A percentile compares a stretch with the other conserved stretches of the same genome.
phyloP scores from a whole-genome alignment of 2,113 vertebrate genomes.

The Percina caprodes region DNA sequence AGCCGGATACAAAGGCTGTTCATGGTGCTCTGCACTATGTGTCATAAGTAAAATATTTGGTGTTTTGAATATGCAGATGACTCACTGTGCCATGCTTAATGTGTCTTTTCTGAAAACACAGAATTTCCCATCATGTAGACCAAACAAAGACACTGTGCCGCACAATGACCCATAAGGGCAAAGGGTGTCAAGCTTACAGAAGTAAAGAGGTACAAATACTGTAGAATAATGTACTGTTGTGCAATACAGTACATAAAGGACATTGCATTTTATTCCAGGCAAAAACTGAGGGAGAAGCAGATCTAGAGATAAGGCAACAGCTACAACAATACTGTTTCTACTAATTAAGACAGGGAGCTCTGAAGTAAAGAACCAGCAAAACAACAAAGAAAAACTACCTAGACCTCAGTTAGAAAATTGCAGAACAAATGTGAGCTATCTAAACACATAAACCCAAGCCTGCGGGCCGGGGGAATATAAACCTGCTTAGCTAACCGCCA shows the following conservation, averaged over 20 bases:
- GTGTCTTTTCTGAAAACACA: background rate
- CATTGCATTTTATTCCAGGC: background rate
- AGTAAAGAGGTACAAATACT: background rate
- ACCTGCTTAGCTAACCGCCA: conserved; percentile 60
- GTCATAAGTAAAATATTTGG: conserved; percentile 27
- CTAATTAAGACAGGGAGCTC: conserved; percentile 27
- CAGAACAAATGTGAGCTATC: conserved; percentile 69
- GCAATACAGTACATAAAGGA: background rate
- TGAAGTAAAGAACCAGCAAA: conserved; percentile 9
- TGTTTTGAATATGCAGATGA: conserved; percentile 13
- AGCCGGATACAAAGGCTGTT: conserved; percentile 5
- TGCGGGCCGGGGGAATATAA: conserved; percentile 66
- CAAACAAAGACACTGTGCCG: background rate
- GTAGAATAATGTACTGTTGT: background rate
- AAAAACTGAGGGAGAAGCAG: background rate
- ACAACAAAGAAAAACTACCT: conserved; percentile 34
- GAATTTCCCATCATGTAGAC: conserved; percentile 6
- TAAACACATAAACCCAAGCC: conserved; percentile 82
- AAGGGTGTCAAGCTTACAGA: background rate
- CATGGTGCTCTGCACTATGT: conserved; percentile 8
- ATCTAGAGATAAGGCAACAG: background rate
- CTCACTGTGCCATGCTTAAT: background rate
- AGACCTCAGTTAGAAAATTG: conserved; percentile 39
- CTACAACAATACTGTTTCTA: conserved; percentile 3
- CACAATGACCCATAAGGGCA: background rate